phyloP scores from a whole-genome alignment of 2,797 vertebrate species.

The Neosilurus mollespiculum region DNA sequence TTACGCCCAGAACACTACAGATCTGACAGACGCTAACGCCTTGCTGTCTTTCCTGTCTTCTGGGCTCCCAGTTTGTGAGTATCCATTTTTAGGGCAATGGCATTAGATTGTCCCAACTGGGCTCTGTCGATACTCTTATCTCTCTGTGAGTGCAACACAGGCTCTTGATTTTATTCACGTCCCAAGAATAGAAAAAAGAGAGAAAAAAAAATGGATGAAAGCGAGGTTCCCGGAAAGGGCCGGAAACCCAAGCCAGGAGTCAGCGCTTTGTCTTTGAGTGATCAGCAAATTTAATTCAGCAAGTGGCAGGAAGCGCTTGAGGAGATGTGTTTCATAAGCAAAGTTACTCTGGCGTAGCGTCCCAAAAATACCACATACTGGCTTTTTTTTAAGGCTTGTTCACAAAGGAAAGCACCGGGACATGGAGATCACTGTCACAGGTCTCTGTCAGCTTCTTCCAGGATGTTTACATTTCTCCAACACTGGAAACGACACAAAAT shows the following conservation, averaged over 20 bases:
- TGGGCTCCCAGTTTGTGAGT: background rate
- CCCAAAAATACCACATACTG: background rate
- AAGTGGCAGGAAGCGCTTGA: constrained; percentile 44
- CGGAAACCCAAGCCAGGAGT: constrained; percentile 56
- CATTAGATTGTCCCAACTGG: constrained; percentile 19
- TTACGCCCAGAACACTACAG: background rate
- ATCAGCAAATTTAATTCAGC: constrained; percentile 48
- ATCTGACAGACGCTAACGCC: background rate
- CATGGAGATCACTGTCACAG: background rate
- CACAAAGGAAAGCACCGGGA: background rate
- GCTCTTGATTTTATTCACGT: constrained; percentile 42
- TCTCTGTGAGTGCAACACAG: constrained; percentile 40
- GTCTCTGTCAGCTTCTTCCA: background rate
- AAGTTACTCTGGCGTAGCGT: background rate
- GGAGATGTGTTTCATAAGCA: constrained; percentile 34
- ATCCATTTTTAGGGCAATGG: constrained; percentile 22
- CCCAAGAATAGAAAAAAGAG: constrained; percentile 51
- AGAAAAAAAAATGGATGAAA: constrained; percentile 48
- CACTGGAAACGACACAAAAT: background rate
- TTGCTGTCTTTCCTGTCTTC: background rate
- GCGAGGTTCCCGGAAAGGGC: constrained; percentile 52
- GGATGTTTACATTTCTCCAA: background rate
- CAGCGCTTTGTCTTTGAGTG: constrained; percentile 51
- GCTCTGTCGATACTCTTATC: constrained; percentile 50
- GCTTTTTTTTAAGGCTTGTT: background rate